Conservation (phyloP, 2,797 vertebrate species). For the Rhabdomys pumilio region DNA sequence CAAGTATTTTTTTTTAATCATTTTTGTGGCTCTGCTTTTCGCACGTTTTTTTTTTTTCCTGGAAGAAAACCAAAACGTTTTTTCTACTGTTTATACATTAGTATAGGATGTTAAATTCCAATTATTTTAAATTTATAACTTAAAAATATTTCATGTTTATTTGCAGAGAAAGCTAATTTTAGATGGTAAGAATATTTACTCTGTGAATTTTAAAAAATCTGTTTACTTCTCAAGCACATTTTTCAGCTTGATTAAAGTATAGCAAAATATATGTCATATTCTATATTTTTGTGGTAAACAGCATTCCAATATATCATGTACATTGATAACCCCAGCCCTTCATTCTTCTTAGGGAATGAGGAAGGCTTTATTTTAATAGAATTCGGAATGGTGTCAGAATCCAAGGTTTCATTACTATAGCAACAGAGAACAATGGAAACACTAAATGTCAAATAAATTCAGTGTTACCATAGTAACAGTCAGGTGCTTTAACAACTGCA, state of each 20-base stretch:
- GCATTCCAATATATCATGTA: not conserved
- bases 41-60: not conserved
- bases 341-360: not conserved
- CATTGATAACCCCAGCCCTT: not conserved
- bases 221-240: conserved; percentile 1
- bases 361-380: conserved; percentile 75
- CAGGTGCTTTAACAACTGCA: conserved; percentile 62
- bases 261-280: not conserved
- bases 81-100: conserved; percentile 1
- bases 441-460: conserved; percentile 15
- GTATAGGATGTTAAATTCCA: conserved; percentile 34
- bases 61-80: conserved; percentile 34
- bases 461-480: not conserved
- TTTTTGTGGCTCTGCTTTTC: not conserved
- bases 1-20: conserved; percentile 5
- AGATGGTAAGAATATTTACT: not conserved
- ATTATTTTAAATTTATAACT: conserved; percentile 4
- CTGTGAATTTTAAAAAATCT: conserved; percentile 7
- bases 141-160: not conserved
- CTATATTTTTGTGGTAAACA: not conserved
- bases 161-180: conserved; percentile 34
- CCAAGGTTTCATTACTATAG: conserved; percentile 55
- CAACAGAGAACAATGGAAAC: conserved; percentile 18
- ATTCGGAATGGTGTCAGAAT: conserved; percentile 79
- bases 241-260: conserved; percentile 31